Base-by-base conservation (phyloP, 2,113 vertebrate genomes). In the Austrofundulus limnaeus region DNA sequence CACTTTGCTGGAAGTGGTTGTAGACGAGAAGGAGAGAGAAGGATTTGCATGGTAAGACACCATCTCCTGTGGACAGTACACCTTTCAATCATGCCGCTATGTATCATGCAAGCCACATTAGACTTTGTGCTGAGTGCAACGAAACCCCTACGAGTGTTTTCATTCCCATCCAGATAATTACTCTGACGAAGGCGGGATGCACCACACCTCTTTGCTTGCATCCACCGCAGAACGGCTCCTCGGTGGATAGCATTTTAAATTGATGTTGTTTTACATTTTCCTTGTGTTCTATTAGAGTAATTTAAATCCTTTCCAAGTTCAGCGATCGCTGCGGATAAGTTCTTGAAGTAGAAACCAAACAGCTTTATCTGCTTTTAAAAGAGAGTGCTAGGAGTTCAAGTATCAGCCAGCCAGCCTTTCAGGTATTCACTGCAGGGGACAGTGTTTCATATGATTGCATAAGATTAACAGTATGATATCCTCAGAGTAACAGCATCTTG, bases 1-100 rank as follows among this genome's bases (percentile, higher is more conserved):
- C 71, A 86, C 82, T 90, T 86, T 83, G 75, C 82, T 85, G 12
- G 41, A 61, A 75, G 72, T 66, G 60, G 52, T 55, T 52, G 47
- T 47, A 62, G 60, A 66, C 42, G 66, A 72, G 54, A 56, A 57
- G 65, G 53, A 59, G 75, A 54, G 59, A 39, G 37, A 34, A 48
- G 60, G 51, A 42, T 67, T 86, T 85, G 80, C 85, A 77, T 84
- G 82, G 72, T 23, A 37, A 70, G 80, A 71, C 71, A 70, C 49
- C 63, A 24, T 55, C 76, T 79, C 59, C 41, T 50, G 56, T 45
- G 51, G 70, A 77, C 66, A 50, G 57, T 31, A 53, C 78, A 74
- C 54, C 51, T 76, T 81, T 84, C 78, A 68, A 71, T 86, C 80
- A 72, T 11, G 59, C 53, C 20, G 0, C 59, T 17, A 5, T 25